Base-by-base conservation (phyloP, 2,797 vertebrate genomes). In the Gymnopithys bicolor region DNA sequence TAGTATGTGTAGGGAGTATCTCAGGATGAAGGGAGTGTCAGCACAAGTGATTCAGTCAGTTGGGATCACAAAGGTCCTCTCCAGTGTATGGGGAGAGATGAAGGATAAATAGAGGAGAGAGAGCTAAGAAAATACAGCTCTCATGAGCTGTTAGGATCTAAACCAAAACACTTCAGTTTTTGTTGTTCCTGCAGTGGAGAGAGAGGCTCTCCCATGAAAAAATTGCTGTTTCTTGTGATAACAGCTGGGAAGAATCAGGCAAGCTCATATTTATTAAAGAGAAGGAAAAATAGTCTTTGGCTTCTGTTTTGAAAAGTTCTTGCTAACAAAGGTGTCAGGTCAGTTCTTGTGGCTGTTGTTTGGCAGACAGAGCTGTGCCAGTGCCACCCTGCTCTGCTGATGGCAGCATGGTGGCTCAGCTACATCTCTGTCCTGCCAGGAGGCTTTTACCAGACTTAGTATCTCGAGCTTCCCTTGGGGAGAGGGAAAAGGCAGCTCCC, bases 281-380 rank as follows among this genome's bases (percentile, higher is more conserved):
- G 51, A 49, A 82, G 13, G 13, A 35, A 30, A 70, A 49, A 1
- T 3, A 56, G 7, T 15, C 35, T 39, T 39, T 13, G 17, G 15
- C 53, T 60, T 14, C 39, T 89, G 7, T 43, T 73, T 14, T 19
- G 39, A 35, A 10, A 68, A 71, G 7, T 35, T 56, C 2, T 4
- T 0, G 0, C 24, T 55, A 7, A n/a, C 0, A 3, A 8, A 39
- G 64, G 43, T 11, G 10, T 46, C 37, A 11, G 14, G 9, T 43
- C 0, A 1, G 66, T 55, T 78, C 7, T 58, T 74, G 33, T 55
- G 78, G 35, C 52, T 63, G 30, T 52, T 45, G 27, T 30, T 68
- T 45, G 76, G 37, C 63, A 48, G 68, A 22, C 28, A 73, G 53
- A 55, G 56, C 73, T 35, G 49, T 63, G 62, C 49, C 53, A 39